Evolutionary conservation across 2,113 vertebrate species (phyloP), one percentile per base, ranked within the genome.

Genomic region (Prinia subflava): DNA sequence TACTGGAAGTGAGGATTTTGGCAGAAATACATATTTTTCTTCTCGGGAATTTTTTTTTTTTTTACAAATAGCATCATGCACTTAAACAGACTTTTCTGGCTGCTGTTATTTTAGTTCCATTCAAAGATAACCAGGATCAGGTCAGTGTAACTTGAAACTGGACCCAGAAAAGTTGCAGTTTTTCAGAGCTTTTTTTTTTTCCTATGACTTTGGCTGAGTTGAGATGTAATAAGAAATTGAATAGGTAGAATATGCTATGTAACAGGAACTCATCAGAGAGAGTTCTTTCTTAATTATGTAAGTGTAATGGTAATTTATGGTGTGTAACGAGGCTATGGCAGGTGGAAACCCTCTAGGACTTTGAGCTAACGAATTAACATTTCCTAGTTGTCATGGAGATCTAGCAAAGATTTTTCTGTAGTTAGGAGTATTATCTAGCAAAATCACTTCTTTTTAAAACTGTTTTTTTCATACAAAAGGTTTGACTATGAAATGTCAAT

Each of bases 321-420:
- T 92, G 39, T 83, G 24, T 77, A 79, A 90, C 8, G 41, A 87
- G 67, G 83, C 81, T 64, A 22, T 78, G 84, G 79, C 92, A 96
- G 90, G 83, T 96, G 83, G 76, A 84, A 94, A 49, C 62, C 75
- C 75, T 94, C 74, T 77, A 71, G 89, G 78, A 95, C 57, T 89
- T 87, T 50, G 49, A 93, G 50, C 83, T 80, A 37, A 41, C 6
- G 5, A 89, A 96, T 96, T 93, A 88, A 55, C 52, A 39, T 87
- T 87, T 79, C 31, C 27, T 76, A 37, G 73, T 89, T 94, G 80
- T 87, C 83, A 87, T 92, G 92, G 92, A 95, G 44, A 91, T 90
- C 18, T 70, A 78, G 30, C n/a, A 94, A 78, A 89, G 64, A 49
- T 75, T 94, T 86, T 78, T 53, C 41, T 69, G 39, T 76, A 57